Evolutionary conservation across 2,888 invertebrate genomes (phyloP).

Genomic region (Acrobasis suavella): DNA sequence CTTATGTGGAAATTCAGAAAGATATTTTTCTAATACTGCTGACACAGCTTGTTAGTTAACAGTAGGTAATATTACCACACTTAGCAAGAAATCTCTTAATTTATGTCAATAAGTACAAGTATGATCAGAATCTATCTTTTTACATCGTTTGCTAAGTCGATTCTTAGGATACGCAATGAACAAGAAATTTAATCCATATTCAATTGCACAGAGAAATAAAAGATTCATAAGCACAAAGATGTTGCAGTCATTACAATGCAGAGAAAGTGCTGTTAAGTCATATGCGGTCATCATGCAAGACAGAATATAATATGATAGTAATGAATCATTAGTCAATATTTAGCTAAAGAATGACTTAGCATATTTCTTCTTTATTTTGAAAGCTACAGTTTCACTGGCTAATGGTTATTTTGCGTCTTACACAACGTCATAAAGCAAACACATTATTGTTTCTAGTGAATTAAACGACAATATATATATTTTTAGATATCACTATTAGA

Average conservation of each 20-base stretch:
- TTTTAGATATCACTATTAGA: no score
- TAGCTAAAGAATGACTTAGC: slow-evolving; percentile 11
- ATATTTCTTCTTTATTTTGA: background rate
- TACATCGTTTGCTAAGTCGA: background rate
- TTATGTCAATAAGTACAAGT: no score
- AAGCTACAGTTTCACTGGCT: slow-evolving; percentile 5
- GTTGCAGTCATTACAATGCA: slow-evolving; percentile 15
- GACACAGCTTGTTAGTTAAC: no score
- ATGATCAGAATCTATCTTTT: no score
- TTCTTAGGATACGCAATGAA: background rate
- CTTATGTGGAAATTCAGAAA: no score
- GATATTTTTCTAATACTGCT: no score
- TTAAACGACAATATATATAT: no score
- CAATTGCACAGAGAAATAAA: background rate
- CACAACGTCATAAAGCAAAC: background rate
- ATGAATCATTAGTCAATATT: slow-evolving; percentile 23
- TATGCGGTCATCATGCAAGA: slow-evolving; percentile 15
- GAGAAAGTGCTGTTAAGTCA: slow-evolving; percentile 22
- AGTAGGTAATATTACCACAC: no score
- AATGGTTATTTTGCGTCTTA: no score
- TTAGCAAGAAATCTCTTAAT: no score
- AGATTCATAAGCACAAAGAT: background rate
- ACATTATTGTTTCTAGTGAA: no score
- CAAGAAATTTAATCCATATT: background rate
- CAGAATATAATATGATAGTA: slow-evolving; percentile 16